phyloP scores from a whole-genome alignment of 1,140 invertebrate species.

The Pseudachorutes palmiensis region DNA sequence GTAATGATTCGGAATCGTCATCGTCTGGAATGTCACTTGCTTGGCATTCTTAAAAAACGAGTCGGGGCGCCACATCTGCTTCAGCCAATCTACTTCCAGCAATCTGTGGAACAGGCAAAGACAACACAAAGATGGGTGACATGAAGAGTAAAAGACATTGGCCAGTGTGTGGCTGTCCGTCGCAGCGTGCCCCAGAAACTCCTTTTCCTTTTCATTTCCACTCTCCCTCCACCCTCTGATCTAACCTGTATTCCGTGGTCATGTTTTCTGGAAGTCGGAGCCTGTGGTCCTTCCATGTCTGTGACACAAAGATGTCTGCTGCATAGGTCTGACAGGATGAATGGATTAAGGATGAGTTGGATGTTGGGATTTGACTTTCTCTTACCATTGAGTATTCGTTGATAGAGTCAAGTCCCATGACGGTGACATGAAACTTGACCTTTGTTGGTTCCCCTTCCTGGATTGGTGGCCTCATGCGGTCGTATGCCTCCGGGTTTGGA shows the following conservation, averaged over 20 bases:
- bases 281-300: constrained; percentile 43
- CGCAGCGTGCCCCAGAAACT: too few relatives aligned
- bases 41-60: constrained; percentile 56
- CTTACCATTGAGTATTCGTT: constrained; percentile 44
- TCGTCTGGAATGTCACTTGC: constrained; percentile 82
- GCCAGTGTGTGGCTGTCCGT: too few relatives aligned
- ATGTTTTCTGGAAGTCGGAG: constrained; percentile 71
- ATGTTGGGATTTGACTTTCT: not conserved
- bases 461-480: constrained; percentile 41
- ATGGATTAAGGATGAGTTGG: not conserved
- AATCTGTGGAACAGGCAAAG: constrained; percentile 46
- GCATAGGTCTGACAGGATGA: constrained; percentile 41
- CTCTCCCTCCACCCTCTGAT: not conserved
- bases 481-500: constrained; percentile 33
- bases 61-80: constrained; percentile 80
- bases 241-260: constrained; percentile 74
- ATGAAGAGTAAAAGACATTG: too few relatives aligned
- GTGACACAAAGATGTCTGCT: constrained; percentile 44
- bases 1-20: constrained; percentile 88
- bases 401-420: constrained; percentile 43
- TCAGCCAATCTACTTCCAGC: constrained; percentile 76
- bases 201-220: too few relatives aligned
- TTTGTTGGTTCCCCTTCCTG: constrained; percentile 39
- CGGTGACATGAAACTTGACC: constrained; percentile 42
- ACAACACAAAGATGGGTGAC: constrained; percentile 5